These are phyloP conservation scores for Drosophila kepulauana DNA, from an alignment of 1,140 invertebrate species.

Conservation along the genomic window DNA sequence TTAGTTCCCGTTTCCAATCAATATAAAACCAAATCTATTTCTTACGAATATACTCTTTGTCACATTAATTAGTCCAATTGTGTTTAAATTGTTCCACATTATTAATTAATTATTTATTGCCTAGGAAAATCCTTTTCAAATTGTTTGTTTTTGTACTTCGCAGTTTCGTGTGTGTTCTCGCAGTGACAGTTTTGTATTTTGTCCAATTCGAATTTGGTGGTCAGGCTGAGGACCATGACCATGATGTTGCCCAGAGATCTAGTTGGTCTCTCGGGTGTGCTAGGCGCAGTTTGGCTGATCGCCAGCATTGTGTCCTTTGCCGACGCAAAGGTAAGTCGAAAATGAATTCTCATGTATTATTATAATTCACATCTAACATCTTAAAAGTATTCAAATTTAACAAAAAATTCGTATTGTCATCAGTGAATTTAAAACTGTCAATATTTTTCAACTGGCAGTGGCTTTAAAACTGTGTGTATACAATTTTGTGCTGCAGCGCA, in stretches of 20 bases:
- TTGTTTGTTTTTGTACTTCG: conserved; percentile 44
- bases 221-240: conserved; percentile 52
- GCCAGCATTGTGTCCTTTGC: conserved; percentile 64
- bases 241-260: conserved; percentile 81
- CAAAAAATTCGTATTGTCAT: background rate
- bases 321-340: conserved; percentile 72
- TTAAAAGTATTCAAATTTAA: too few relatives aligned
- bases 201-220: conserved; percentile 49
- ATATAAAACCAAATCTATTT: background rate
- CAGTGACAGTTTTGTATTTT: conserved; percentile 47
- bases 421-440: conserved; percentile 17
- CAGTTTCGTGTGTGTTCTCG: conserved; percentile 75
- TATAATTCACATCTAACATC: background rate
- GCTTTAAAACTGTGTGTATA: conserved; percentile 17
- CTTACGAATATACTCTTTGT: background rate
- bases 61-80: background rate
- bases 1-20: conserved; percentile 51
- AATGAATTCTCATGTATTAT: conserved; percentile 1
- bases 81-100: background rate
- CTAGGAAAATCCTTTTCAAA: background rate
- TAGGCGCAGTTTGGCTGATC: conserved; percentile 66
- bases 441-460: background rate
- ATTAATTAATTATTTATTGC: background rate
- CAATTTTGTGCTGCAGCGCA: background rate
- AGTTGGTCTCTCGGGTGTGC: conserved; percentile 78